A percentile compares a stretch with the other conserved stretches of the same genome.
Conservation (phyloP, 2,888 invertebrate species). For the Elaeidobius kamerunicus region DNA sequence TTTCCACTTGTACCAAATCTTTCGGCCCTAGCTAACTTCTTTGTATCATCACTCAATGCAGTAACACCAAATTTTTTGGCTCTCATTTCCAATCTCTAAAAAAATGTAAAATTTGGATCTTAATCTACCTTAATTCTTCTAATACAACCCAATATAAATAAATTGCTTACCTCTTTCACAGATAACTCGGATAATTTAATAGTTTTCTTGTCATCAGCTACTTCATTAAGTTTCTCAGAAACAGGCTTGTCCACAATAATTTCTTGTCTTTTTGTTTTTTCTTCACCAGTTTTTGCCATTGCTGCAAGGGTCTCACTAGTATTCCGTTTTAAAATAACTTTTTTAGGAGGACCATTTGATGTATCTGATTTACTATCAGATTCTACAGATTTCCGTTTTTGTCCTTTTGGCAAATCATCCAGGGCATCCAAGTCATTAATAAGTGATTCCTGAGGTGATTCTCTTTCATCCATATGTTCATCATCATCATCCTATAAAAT, state of each 20-base stretch:
- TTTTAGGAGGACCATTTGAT: conserved; percentile 52
- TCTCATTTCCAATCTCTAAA: conserved; percentile 65
- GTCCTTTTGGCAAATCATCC: conserved; percentile 38
- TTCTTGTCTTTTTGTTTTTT: conserved; percentile 1
- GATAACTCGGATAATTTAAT: conserved; percentile 59
- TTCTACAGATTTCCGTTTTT: conserved; percentile 43
- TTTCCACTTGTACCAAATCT: conserved; percentile 54
- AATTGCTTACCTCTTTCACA: conserved; percentile 54
- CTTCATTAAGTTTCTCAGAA: conserved; percentile 31
- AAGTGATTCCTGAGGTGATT: conserved; percentile 45
- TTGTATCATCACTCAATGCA: conserved; percentile 55
- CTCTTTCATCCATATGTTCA: conserved; percentile 44
- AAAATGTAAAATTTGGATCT: no score
- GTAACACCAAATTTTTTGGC: conserved; percentile 78
- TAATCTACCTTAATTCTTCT: no score
- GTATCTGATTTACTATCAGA: conserved; percentile 35
- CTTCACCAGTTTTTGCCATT: conserved; percentile 6
- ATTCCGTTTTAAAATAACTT: conserved; percentile 61
- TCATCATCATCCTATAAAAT: conserved; percentile 44
- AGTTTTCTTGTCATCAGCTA: conserved; percentile 50
- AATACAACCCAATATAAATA: neutral
- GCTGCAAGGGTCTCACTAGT: conserved; percentile 31
- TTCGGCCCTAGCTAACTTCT: conserved; percentile 65
- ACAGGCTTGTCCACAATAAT: neutral
- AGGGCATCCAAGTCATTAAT: conserved; percentile 44